Evolutionary conservation across 2,797 vertebrate genomes (phyloP), one percentile per base, ranked within the genome.

Genomic region (Atherinosoma microstoma): DNA sequence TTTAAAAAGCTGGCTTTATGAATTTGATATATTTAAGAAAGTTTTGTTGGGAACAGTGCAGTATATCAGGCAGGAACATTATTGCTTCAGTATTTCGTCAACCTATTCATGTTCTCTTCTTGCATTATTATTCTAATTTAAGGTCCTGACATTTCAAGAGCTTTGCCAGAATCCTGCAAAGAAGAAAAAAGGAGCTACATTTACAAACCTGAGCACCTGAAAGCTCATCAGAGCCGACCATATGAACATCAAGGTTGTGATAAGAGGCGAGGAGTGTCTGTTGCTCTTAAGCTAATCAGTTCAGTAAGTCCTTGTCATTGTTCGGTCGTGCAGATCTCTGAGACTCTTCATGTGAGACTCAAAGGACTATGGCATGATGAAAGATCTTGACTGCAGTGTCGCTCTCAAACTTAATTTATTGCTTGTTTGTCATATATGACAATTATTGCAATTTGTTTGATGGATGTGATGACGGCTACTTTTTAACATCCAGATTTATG

Each of bases 41-140:
- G 68, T 40, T 42, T 67, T 73, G 69, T 75, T 62, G 73, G 74
- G 22, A 75, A 54, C 53, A 65, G 27, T 40, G 0, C 4, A 54
- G 49, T 62, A 65, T 76, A 71, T 67, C 35, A 63, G 63, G 22
- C 20, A 58, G 12, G 32, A 13, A 38, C 54, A 15, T 54, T 42
- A 56, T 84, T 84, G 66, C 78, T 57, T 63, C 70, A 72, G 59
- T 69, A 72, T 89, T 89, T 84, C 67, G 34, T 85, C 83, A 82
- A 83, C 56, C 47, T 27, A 12, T 38, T 45, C n/a, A 27, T 4
- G 13, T 54, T 80, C 45, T 65, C 12, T 51, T 16, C 10, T 38
- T 58, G 29, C 36, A 82, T 85, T 80, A 73, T 73, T 75, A 83
- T 78, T 84, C 65, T 84, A 75, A 85, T 84, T 38, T 42, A 82